A percentile compares a stretch with the other conserved stretches of the same genome.
Conservation (phyloP, 35 echinoderm and acorn worm genomes). For the Apostichopus parvimensis region DNA sequence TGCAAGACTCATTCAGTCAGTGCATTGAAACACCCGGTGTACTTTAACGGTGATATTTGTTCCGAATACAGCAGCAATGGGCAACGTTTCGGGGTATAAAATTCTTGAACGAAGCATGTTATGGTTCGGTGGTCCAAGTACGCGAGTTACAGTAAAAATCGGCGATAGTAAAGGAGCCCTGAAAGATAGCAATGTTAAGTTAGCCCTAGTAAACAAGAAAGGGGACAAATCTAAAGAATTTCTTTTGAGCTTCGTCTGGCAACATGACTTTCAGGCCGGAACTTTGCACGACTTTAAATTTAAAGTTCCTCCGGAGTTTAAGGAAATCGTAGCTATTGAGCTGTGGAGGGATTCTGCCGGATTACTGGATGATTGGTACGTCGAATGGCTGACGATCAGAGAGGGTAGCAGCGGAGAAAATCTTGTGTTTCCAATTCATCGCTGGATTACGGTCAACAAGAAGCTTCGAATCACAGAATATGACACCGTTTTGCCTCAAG, state of each 20-base stretch:
- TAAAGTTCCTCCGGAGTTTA: not conserved
- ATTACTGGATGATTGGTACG: not conserved
- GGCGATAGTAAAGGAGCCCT: not conserved
- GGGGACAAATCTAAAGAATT: not conserved
- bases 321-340: not conserved
- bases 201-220: not conserved
- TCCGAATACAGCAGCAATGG: no score
- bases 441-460: slow-evolving; percentile 61
- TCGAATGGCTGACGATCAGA: not conserved
- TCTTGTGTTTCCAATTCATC: slow-evolving; percentile 70
- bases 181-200: not conserved
- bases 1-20: no score
- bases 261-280: not conserved
- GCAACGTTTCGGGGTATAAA: no score
- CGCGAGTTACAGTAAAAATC: not conserved
- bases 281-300: not conserved
- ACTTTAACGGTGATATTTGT: no score
- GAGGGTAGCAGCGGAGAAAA: not conserved
- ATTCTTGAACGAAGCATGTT: no score
- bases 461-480: slow-evolving; percentile 33
- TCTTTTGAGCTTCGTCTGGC: not conserved
- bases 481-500: slow-evolving; percentile 73
- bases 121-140: no score
- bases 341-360: not conserved
- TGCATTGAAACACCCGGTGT: no score